Evolutionary conservation across 2,888 invertebrate species (phyloP), one percentile per base, ranked within the genome.

Genomic region (Ypsolopha sequella): DNA sequence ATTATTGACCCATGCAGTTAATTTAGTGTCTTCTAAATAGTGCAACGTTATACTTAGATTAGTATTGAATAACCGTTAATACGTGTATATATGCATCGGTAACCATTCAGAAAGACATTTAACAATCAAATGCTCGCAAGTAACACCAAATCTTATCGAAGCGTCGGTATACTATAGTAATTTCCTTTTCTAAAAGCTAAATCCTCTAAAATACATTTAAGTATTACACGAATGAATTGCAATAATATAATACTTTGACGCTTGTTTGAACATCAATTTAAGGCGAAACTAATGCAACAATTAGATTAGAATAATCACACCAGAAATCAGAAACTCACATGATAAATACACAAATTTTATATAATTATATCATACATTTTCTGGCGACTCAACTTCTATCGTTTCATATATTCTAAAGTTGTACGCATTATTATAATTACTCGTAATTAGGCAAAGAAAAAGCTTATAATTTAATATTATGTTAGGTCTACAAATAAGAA

Each of bases 381-480:
- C 77, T 73, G 79, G 66, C 72, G 73, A 76, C 75, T 73, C 68
- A 67, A 58, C 57, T 24, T 60, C 63, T 62, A 65, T 57, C 68
- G 68, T 69, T n/a, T 68, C 66, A 70, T 66, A 71, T 56, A 67
- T 63, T 66, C 66, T 75, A 74, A 70, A 75, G 76, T 78, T 79
- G 75, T 80, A 84, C 77, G 77, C 76, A 71, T 48, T 39, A 24
- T 77, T 71, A 70, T 43, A 47, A 47, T 47, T 47, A 24, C 4
- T 24, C 24, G 77, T 80, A 82, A 76, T 82, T 81, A 84, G 82
- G 80, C 82, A 81, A 85, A 82, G 70, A 69, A 76, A 85, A 84
- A 76, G 77, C 80, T 81, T 80, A 80, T 66, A 36, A 13, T 13
- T 24, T 47, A 69, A 69, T 68, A 73, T 65, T 72, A 73, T 71